phyloP scores from a whole-genome alignment of 1,140 invertebrate genomes.

The Diorhabda elongata region DNA sequence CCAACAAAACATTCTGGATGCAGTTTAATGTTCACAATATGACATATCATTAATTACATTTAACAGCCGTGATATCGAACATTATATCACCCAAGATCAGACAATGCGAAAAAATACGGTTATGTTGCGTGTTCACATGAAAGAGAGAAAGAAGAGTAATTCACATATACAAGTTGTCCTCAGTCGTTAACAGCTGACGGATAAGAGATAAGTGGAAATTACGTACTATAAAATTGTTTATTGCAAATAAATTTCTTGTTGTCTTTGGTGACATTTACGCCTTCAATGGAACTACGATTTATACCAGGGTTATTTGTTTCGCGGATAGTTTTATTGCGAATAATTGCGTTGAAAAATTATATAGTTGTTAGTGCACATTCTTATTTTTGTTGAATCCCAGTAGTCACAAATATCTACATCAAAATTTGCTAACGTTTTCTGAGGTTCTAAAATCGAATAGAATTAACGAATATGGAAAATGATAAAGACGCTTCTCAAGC shows the following conservation, averaged over 20 bases:
- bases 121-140: conserved; percentile 6
- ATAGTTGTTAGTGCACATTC: too few species aligned
- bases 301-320: too few species aligned
- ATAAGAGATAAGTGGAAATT: not conserved
- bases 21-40: conserved; percentile 7
- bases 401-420: too few species aligned
- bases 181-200: not conserved
- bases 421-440: too few species aligned
- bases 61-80: conserved; percentile 9
- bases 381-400: too few species aligned
- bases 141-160: not conserved
- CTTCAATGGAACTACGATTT: too few species aligned
- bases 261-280: too few species aligned
- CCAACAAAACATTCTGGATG: conserved; percentile 5
- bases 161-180: not conserved
- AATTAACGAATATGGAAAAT: too few species aligned
- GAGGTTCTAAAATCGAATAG: too few species aligned
- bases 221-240: not conserved
- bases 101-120: conserved; percentile 6
- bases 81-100: conserved; percentile 7
- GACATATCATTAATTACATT: conserved; percentile 8
- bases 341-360: too few species aligned
- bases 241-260: not conserved
- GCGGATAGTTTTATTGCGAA: too few species aligned
- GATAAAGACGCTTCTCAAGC: too few species aligned